Percentiles rank a stretch among this genome's conserved stretches.
These are phyloP conservation scores for Rhynchotus rufescens DNA, from an alignment of 2,797 vertebrate genomes.

Conservation along the genomic window DNA sequence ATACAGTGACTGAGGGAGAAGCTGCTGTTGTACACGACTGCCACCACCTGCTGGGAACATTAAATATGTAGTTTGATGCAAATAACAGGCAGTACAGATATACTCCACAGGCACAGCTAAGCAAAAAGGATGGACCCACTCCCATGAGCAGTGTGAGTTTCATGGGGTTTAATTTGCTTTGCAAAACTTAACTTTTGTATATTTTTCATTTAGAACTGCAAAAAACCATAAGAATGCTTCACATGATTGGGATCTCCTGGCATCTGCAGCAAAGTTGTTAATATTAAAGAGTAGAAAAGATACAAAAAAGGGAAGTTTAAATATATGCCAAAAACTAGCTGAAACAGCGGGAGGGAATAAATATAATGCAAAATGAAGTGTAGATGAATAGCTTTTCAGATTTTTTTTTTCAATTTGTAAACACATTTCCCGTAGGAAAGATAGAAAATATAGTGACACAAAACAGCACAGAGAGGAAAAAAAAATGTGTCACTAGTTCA, in stretches of 20 bases:
- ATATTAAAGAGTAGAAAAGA: not conserved
- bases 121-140: fast-evolving
- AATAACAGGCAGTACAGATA: not conserved
- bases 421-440: not conserved
- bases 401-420: not conserved
- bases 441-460: not conserved
- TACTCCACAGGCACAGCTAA: not conserved
- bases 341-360: not conserved
- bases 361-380: not conserved
- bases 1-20: too few species aligned
- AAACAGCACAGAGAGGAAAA: not conserved
- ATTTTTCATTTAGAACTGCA: not conserved
- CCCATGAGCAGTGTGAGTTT: not conserved
- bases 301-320: not conserved
- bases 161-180: not conserved
- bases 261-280: not conserved
- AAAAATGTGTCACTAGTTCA: not conserved
- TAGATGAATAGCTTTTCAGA: not conserved
- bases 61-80: not conserved
- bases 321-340: not conserved
- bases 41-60: not conserved
- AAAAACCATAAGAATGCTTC: not conserved
- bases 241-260: not conserved
- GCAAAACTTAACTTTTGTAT: not conserved
- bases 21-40: fast-evolving